Evolutionary conservation across 2,888 invertebrate genomes (phyloP).

Genomic region (Agrotis segetum): DNA sequence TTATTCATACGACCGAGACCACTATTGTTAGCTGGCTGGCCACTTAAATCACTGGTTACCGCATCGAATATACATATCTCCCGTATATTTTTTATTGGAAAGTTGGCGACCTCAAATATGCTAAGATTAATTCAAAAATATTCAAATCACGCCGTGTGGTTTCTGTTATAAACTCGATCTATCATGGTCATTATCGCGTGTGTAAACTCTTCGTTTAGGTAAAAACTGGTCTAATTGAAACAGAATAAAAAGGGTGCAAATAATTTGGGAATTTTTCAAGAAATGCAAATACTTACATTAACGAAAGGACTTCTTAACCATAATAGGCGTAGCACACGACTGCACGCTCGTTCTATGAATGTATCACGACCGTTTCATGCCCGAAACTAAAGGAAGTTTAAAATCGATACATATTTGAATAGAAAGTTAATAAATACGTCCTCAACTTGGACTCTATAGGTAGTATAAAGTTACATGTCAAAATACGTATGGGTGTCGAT

Average conservation of each 20-base stretch:
- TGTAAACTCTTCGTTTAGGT: slow-evolving; percentile 29
- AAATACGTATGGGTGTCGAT: slow-evolving; percentile 66
- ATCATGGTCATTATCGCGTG: slow-evolving; percentile 50
- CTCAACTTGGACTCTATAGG: slow-evolving; percentile 29
- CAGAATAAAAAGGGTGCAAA: slow-evolving; percentile 42
- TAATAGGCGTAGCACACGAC: slow-evolving; percentile 66
- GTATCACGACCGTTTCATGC: slow-evolving; percentile 62
- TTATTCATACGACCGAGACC: slow-evolving; percentile 87
- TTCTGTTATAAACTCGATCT: slow-evolving; percentile 35
- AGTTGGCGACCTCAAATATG: slow-evolving; percentile 44
- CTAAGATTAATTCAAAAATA: slow-evolving; percentile 45
- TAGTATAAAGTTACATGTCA: slow-evolving; percentile 62
- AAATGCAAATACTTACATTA: slow-evolving; percentile 64
- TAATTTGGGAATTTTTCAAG: slow-evolving; percentile 54
- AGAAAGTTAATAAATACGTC: slow-evolving; percentile 20
- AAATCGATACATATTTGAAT: slow-evolving; percentile 49
- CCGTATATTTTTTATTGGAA: slow-evolving; percentile 51
- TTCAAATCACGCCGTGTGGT: slow-evolving; percentile 34
- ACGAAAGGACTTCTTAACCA: slow-evolving; percentile 58
- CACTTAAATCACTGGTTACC: slow-evolving; percentile 83
- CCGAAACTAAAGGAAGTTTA: slow-evolving; percentile 52
- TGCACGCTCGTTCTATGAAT: slow-evolving; percentile 63
- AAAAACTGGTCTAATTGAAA: slow-evolving; percentile 58
- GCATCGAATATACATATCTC: slow-evolving; percentile 64
- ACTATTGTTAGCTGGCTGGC: slow-evolving; percentile 85